A percentile compares a stretch with the other conserved stretches of the same genome.
Evolutionary conservation across 1,140 invertebrate species (phyloP).

Genomic region (Drosophila funebris): DNA sequence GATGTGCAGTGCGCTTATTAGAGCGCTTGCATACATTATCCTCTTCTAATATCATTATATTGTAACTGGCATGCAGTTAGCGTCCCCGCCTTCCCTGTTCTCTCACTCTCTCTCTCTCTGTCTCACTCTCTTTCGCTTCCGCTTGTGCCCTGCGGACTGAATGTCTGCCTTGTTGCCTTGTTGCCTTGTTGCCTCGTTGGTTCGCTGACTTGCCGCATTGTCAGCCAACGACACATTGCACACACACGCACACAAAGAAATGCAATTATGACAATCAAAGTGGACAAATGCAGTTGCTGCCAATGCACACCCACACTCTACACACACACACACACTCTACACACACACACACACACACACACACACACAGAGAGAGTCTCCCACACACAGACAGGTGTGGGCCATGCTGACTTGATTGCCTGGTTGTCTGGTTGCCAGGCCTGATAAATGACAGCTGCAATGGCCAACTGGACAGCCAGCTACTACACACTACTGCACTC

Average conservation of each 20-base stretch:
- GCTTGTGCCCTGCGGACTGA: not conserved
- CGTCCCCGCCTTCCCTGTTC: too few relatives aligned
- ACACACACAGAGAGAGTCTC: too few relatives aligned
- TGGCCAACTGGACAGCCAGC: slow-evolving; percentile 26
- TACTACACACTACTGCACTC: not conserved
- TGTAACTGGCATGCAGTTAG: slow-evolving; percentile 27
- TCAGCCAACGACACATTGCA: slow-evolving; percentile 26
- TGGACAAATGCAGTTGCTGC: slow-evolving; percentile 70
- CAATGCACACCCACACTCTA: not conserved
- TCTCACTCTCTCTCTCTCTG: not conserved
- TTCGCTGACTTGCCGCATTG: slow-evolving; percentile 48
- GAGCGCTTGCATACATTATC: slow-evolving; percentile 71
- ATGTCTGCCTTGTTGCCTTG: not conserved
- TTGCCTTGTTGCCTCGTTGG: not conserved
- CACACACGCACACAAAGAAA: slow-evolving; percentile 63
- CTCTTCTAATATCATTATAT: slow-evolving; percentile 71
- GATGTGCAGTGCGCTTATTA: slow-evolving; percentile 81
- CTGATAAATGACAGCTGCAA: slow-evolving; percentile 69
- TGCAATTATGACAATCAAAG: slow-evolving; percentile 78
- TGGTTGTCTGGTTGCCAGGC: not conserved
- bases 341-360: not conserved
- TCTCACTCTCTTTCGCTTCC: not conserved
- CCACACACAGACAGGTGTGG: slow-evolving; percentile 7
- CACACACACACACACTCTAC: not conserved
- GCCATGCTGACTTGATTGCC: slow-evolving; percentile 19